These are phyloP conservation scores for Pterostichus niger DNA, from an alignment of 2,888 invertebrate genomes.

Conservation along the genomic window DNA sequence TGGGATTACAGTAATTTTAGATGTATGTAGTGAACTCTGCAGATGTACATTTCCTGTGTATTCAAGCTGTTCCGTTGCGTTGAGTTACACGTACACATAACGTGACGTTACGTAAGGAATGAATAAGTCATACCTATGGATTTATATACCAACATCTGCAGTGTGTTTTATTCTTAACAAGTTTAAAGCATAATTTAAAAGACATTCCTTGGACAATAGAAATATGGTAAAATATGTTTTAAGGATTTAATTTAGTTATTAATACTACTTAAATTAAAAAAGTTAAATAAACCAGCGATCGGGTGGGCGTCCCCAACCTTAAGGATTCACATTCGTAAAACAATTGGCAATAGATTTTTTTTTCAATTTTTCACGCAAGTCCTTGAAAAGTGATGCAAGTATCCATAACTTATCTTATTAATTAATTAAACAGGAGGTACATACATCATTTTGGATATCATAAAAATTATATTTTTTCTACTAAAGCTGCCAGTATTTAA, in stretches of 20 bases:
- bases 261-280: not conserved
- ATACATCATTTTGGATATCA: too few relatives aligned
- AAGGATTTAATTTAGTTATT: not conserved
- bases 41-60: constrained; percentile 35
- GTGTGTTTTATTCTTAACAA: constrained; percentile 11
- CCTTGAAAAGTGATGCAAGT: too few relatives aligned
- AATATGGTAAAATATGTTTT: constrained; percentile 1
- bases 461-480: too few relatives aligned
- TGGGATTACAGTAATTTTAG: constrained; percentile 38
- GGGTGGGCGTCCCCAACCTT: too few relatives aligned
- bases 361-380: too few relatives aligned
- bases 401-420: not conserved
- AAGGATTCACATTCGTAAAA: too few relatives aligned
- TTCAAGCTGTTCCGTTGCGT: constrained; percentile 4
- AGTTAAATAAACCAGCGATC: too few relatives aligned
- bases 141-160: constrained; percentile 17
- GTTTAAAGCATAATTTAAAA: constrained; percentile 33
- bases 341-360: too few relatives aligned
- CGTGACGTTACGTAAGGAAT: constrained; percentile 25
- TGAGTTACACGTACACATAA: constrained; percentile 1
- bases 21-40: constrained; percentile 35
- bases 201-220: not conserved
- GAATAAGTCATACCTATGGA: constrained; percentile 24
- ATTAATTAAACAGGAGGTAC: too few relatives aligned
- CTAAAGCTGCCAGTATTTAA: too few relatives aligned